These are phyloP conservation scores for Balearica regulorum DNA, from an alignment of 2,797 vertebrate species.

Conservation along the genomic window DNA sequence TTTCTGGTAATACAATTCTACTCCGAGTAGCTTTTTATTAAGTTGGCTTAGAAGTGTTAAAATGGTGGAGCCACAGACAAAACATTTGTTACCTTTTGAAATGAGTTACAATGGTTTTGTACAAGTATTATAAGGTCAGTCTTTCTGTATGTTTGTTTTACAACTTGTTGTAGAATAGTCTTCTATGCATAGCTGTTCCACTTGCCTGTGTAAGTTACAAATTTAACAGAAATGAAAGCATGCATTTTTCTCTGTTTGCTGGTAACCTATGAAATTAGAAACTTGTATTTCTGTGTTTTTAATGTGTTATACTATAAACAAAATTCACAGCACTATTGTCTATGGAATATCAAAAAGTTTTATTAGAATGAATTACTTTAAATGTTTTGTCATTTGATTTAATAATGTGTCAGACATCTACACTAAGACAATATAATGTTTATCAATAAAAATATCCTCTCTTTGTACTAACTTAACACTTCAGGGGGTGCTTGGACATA, in stretches of 20 bases:
- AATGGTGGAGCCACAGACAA: conserved; percentile 43
- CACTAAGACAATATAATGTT: conserved; percentile 53
- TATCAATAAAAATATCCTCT: conserved; percentile 48
- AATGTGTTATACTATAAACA: conserved; percentile 62
- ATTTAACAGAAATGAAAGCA: conserved; percentile 54
- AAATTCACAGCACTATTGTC: conserved; percentile 51
- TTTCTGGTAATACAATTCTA: neutral
- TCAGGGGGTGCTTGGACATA: conserved; percentile 12
- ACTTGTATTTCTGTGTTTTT: conserved; percentile 59
- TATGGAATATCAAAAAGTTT: conserved; percentile 62
- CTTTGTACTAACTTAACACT: conserved; percentile 39
- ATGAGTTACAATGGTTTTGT: conserved; percentile 45
- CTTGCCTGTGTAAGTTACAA: conserved; percentile 45
- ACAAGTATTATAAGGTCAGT: conserved; percentile 54
- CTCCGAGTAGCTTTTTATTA: conserved; percentile 1
- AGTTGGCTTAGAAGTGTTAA: conserved; percentile 12
- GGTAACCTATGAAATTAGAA: conserved; percentile 60
- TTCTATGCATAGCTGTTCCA: conserved; percentile 48
- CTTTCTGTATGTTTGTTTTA: conserved; percentile 57
- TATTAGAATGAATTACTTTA: conserved; percentile 57
- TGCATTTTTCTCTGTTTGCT: conserved; percentile 62
- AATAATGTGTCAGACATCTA: conserved; percentile 45
- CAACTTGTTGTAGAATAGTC: conserved; percentile 35
- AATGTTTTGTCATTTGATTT: conserved; percentile 64
- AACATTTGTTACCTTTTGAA: conserved; percentile 58